These are phyloP conservation scores for Eurytoma californica DNA, from an alignment of 2,888 invertebrate genomes.

Conservation along the genomic window DNA sequence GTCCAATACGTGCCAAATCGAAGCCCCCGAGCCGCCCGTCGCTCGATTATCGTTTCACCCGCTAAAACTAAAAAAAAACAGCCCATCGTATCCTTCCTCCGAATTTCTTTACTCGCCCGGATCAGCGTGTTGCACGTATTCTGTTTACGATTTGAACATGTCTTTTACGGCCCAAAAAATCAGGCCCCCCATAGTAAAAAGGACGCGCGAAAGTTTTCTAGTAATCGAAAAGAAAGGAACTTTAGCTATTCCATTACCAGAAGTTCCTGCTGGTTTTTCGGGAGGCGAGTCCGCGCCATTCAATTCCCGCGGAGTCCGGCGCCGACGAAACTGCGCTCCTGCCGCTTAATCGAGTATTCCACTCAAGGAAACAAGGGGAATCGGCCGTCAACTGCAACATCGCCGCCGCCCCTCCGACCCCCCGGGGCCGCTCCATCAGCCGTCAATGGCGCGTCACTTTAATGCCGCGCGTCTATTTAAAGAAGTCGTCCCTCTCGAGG, in stretches of 20 bases:
- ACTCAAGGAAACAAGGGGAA: neutral
- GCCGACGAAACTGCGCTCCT: too few species aligned
- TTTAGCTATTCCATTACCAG: too few species aligned
- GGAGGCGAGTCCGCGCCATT: too few species aligned
- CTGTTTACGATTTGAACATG: too few species aligned
- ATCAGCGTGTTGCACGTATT: too few species aligned
- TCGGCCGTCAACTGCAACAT: slow-evolving; percentile 9
- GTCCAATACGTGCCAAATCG: neutral
- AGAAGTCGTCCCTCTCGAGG: slow-evolving; percentile 24
- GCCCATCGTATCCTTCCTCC: neutral
- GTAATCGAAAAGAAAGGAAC: too few species aligned
- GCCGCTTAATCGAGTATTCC: slow-evolving; percentile 21
- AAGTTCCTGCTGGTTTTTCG: neutral
- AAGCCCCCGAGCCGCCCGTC: neutral
- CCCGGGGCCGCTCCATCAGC: neutral
- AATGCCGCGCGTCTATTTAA: slow-evolving; percentile 25
- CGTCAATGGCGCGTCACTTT: slow-evolving; percentile 49
- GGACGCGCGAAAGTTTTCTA: too few species aligned
- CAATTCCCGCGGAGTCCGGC: too few species aligned
- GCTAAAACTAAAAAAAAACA: too few species aligned
- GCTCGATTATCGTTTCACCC: too few species aligned
- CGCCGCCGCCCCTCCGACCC: neutral
- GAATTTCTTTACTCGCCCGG: too few species aligned
- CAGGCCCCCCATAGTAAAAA: neutral
- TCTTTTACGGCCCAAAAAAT: too few species aligned